Evolutionary conservation across 2,113 vertebrate species (phyloP), one percentile per base, ranked within the genome.

Genomic region (Daphoenositta chrysoptera): DNA sequence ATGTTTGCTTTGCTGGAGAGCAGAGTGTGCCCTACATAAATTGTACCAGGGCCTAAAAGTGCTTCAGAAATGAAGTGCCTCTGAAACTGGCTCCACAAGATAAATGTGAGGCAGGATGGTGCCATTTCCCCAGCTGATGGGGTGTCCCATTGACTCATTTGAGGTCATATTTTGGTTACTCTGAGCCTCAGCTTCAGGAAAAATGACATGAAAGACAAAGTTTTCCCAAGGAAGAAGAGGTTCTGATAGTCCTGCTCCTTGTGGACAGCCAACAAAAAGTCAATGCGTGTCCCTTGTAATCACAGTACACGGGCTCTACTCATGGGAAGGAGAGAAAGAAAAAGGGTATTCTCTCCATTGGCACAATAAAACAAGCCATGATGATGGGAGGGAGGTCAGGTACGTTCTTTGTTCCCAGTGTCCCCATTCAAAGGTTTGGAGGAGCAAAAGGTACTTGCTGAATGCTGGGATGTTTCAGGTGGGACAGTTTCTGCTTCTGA

Each of bases 1-100:
- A 9, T 96, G 95, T 96, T 96, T 97, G 81, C 94, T 96, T 94
- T 93, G 87, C 95, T 94, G 91, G 91, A 94, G 91, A 96, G 92
- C 44, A 80, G 87, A 96, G 93, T 64, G 89, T 90, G 91, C 90
- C 87, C 69, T 87, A 63, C 23, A 81, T 89, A 97, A 97, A 93
- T 93, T 87, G 78, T 75, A 82, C 68, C 63, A 89, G 83, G 50
- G 80, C 90, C 90, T 92, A 31, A 82, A 93, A 94, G 90, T 93
- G 92, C 94, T 95, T 97, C 87, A 95, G 69, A 86, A 89, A 87
- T 96, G 39, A 94, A 97, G 94, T 94, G 78, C 57, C 69, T 90
- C 92, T 91, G 87, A 91, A 93, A 93, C 30, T 53, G 69, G 81
- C 79, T 89, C 44, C 56, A 37, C 23, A 39, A 75, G 76, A 71